phyloP scores from a whole-genome alignment of 2,888 invertebrate genomes.

The Himalopsyche anomala region DNA sequence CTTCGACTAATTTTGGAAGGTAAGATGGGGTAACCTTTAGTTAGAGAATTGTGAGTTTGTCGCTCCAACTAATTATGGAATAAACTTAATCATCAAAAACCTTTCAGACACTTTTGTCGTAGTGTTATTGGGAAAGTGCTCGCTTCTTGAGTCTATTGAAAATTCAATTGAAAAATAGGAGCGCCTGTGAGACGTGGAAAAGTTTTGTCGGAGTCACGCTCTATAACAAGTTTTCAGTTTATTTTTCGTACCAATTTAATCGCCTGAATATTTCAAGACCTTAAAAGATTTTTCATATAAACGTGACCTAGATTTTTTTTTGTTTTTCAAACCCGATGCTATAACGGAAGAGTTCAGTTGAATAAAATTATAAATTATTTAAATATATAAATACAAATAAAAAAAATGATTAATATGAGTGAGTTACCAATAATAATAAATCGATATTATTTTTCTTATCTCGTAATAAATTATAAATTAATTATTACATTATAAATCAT shows the following conservation, averaged over 20 bases:
- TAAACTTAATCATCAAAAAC: constrained; percentile 28
- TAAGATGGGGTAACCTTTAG: background rate
- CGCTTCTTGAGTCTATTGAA: background rate
- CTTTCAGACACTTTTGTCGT: constrained; percentile 30
- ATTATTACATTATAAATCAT: too few species aligned
- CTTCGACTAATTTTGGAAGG: background rate
- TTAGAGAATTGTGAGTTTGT: background rate
- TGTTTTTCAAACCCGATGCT: too few species aligned
- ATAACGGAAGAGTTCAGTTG: too few species aligned
- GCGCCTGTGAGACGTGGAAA: background rate
- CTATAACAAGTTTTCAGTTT: background rate
- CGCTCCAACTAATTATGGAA: constrained; percentile 16
- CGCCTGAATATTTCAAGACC: too few species aligned
- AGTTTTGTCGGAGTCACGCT: background rate
- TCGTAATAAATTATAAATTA: too few species aligned
- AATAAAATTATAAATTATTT: too few species aligned
- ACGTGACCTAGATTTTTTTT: too few species aligned
- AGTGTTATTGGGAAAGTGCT: background rate
- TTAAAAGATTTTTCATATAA: too few species aligned
- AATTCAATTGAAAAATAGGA: background rate
- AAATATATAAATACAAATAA: too few species aligned
- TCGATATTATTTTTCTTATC: too few species aligned
- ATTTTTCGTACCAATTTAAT: background rate
- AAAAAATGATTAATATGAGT: too few species aligned
- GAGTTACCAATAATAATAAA: too few species aligned